Evolutionary conservation across 1,140 invertebrate species (phyloP), one percentile per base, ranked within the genome.

Genomic region (Charaxes varanes): DNA sequence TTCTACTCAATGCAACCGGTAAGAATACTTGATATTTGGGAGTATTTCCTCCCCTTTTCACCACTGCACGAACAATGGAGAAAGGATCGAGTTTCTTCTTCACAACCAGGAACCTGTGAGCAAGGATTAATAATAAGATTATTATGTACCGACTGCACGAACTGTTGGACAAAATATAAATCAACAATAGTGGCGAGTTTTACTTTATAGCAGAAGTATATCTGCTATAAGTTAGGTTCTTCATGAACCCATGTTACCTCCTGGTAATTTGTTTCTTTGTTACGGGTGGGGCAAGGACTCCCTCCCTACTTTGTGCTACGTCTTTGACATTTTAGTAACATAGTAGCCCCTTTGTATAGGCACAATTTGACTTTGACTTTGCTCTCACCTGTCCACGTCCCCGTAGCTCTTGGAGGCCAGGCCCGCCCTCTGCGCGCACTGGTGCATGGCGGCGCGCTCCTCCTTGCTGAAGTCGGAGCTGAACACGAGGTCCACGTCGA

Each of bases 401-500:
- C 19, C 85, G 6, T 87, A 87, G 52, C 89, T 90, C 32, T 59
- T 83, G 4, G 87, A 89, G 4, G 86, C 86, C 4, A 91, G 66
- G 0, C 85, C 85, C 1, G 80, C 54, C 24, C 71, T 76, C 13
- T 72, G 53, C 0, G 85, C 85, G 2, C 82, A 57, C 22, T 86
- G 62, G 62, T 94, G 93, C 37, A 94, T 87, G 4, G 78, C 49
- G 4, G 87, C 87, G 22, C 92, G 81, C 64, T 94, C 92, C 14
- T 92, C 91, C 33, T 89, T 91, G 0, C 83, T 86, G 62, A 94
- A 93, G 26, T 91, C 89, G 0, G 85, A 73, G 10, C 89, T 87
- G 67, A 94, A 94, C 18, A 90, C 90, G 0, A 88, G 79, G 47
- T 86, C 83, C 30, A 86, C 62, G 16, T 86, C 85, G 0, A 78